Evolutionary conservation across 23 tunicate species (phyloP).

Genomic region (Corella eumyota): DNA sequence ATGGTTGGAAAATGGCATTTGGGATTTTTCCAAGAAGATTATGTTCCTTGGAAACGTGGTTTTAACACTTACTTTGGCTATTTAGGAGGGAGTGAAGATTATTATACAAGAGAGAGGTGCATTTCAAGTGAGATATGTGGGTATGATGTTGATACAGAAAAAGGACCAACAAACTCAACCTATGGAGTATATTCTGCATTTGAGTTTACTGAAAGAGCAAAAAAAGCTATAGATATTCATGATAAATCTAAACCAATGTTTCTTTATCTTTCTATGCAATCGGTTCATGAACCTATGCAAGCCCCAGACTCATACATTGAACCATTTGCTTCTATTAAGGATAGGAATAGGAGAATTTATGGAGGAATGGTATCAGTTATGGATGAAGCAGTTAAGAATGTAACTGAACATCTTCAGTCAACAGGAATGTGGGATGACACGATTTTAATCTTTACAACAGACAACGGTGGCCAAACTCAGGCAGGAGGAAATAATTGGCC

Average conservation of each 20-base stretch:
- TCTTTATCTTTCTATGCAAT: constrained; percentile 70
- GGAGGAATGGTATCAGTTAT: constrained; percentile 90
- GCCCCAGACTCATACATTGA: constrained; percentile 58
- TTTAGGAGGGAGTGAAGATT: constrained; percentile 69
- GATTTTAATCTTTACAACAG: constrained; percentile 63
- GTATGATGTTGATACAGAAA: constrained; percentile 42
- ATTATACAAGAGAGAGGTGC: constrained; percentile 54
- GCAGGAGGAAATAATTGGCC: constrained; percentile 93
- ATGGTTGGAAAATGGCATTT: constrained; percentile 92
- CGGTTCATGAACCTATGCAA: constrained; percentile 78
- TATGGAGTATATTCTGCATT: constrained; percentile 75
- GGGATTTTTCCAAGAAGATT: constrained; percentile 56
- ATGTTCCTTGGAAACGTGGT: constrained; percentile 69
- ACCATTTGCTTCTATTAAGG: constrained; percentile 60
- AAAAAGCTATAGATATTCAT: constrained; percentile 27
- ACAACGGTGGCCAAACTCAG: constrained; percentile 87
- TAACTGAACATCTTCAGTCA: constrained; percentile 56
- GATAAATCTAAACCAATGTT: constrained; percentile 64
- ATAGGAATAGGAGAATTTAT: constrained; percentile 30
- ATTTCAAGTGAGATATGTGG: constrained; percentile 33
- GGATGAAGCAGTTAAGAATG: constrained; percentile 81
- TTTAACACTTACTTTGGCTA: constrained; percentile 70
- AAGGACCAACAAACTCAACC: constrained; percentile 57
- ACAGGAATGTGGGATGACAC: constrained; percentile 66
- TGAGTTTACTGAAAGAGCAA: constrained; percentile 36